Base-by-base conservation (phyloP, 2,888 invertebrate species). In the Tetropium fuscum region DNA sequence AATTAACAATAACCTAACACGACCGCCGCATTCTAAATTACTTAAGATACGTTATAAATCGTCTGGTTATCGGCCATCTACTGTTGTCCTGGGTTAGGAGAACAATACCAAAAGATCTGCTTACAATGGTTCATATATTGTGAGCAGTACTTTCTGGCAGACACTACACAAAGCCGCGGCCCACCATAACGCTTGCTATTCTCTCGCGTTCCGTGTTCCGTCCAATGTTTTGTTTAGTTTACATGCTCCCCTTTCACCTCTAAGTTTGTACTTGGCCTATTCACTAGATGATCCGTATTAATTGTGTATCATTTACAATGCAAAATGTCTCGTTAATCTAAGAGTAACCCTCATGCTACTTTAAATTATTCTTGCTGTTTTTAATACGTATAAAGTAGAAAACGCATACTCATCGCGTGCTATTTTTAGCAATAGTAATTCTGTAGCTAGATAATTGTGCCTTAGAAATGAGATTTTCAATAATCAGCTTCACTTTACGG, bases 71-170 rank as follows among this genome's bases (percentile, higher is more conserved):
- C 77, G 70, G 49, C 65, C 68, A 75, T 74, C 73, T 73, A 70
- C 58, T 64, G 72, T 64, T 59, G 66, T 54, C 47, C 60, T 62
- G 66, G 64, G 66, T 66, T 66, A 61, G 64, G 60, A 69, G 74
- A 74, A 78, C 76, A 77, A 77, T 78, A 73, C 72, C 67, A 58
- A 66, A 63, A 68, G 71, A 75, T 77, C 75, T 75, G 70, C 75
- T 74, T 74, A 77, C 76, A 76, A 76, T 77, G 63, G 74, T 71
- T 73, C 69, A 73, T 74, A 74, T 74, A 76, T 74, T 59, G 67
- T 58, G 53, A 57, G 66, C 63, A 64, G 66, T 64, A 64, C 65
- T 66, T 68, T 55, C 49, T 51, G 43, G 63, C 63, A 71, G 67
- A 70, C 67, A 55, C 27, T 44, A 47, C 41, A 59, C 56, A 58